Evolutionary conservation across 2,888 invertebrate species (phyloP), one percentile per base, ranked within the genome.

Genomic region (Hydraecia micacea): DNA sequence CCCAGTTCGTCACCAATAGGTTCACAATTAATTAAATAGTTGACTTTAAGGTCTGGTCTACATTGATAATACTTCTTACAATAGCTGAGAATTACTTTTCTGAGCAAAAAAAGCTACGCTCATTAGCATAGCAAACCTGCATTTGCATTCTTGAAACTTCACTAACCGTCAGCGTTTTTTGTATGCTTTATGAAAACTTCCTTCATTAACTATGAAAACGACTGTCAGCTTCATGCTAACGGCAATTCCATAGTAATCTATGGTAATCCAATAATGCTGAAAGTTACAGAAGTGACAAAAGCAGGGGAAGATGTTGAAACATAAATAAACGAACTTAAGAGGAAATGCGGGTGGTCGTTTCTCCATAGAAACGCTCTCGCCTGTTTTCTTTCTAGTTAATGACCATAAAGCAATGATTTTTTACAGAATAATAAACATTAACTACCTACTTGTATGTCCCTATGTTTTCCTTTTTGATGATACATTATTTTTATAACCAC

Each of bases 121-220:
- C 83, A 90, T 91, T 90, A 87, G 69, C 87, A 89, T 89, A 86
- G 81, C 73, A 80, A 87, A 88, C 75, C 65, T 84, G 87, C 84
- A 89, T 90, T 90, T 88, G 88, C 89, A 91, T 90, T 89, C 85
- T 84, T 81, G 69, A 79, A 86, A 84, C 76, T 86, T 87, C 52
- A 74, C 32, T 75, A 77, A 68, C 52, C 21, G 55, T 74, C 73
- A 77, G 76, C 67, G 18, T 86, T 85, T 79, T 86, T 84, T 83
- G 52, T 80, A 72, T 81, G 79, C 75, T 85, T 86, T 84, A 83
- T 77, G 83, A 76, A 84, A 87, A 86, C 80, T 88, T 86, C 68
- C 68, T 85, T 81, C 75, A 80, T 87, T 84, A 82, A 77, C 52
- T 83, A 80, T 86, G 83, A 75, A 84, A 86, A 88, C 77, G 72